Conservation (phyloP, 2,113 vertebrate species). For the Meriones unguiculatus region DNA sequence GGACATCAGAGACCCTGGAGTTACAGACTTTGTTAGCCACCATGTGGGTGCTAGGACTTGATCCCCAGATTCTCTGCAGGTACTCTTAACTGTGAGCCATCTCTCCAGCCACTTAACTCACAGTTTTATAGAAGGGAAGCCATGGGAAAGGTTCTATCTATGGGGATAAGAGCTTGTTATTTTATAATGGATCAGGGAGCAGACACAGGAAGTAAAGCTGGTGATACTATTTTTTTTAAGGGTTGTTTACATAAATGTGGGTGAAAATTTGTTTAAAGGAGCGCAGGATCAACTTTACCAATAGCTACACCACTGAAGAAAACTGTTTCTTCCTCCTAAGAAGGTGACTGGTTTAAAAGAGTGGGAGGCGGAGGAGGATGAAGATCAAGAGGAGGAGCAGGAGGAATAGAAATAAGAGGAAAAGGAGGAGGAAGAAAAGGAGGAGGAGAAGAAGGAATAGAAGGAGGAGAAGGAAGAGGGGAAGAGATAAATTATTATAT, state of each 20-base stretch:
- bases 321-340: not conserved
- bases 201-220: not conserved
- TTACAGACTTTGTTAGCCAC: not conserved
- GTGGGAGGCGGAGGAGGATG: not conserved
- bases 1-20: not conserved
- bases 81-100: not conserved
- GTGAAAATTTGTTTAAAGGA: not conserved
- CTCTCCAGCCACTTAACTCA: not conserved
- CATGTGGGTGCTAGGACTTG: not conserved
- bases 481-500: not conserved
- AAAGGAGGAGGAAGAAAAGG: not conserved
- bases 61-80: not conserved
- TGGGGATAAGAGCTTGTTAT: not conserved
- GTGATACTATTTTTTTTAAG: not conserved
- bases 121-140: not conserved
- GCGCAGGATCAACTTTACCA: not conserved
- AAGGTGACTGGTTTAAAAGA: not conserved
- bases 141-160: too few relatives aligned
- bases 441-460: not conserved
- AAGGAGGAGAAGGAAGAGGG: not conserved
- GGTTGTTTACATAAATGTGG: not conserved
- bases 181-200: not conserved
- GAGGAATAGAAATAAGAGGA: not conserved
- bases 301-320: not conserved
- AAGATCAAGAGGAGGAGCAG: not conserved